phyloP scores from a whole-genome alignment of 2,113 vertebrate genomes.

The Pollimyrus isidori region DNA sequence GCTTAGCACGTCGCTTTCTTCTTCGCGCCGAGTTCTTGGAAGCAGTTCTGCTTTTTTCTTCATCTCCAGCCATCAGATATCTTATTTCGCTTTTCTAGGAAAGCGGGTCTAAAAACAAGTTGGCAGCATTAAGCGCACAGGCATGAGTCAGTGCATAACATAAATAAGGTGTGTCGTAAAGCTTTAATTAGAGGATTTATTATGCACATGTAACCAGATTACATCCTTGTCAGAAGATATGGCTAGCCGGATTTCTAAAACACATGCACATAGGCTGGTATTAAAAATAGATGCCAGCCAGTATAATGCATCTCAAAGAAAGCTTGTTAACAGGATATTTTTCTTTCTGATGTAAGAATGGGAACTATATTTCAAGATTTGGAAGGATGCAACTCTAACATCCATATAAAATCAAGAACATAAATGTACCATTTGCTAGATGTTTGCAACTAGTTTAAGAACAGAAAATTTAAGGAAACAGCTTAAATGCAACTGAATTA shows the following conservation, averaged over 20 bases:
- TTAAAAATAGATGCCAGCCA: background rate
- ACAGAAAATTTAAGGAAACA: background rate
- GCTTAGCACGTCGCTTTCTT: constrained; percentile 6
- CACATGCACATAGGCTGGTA: background rate
- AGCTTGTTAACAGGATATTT: background rate
- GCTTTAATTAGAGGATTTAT: constrained; percentile 7
- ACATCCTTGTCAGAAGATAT: background rate
- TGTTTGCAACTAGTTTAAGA: background rate
- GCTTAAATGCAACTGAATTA: background rate
- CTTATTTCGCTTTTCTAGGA: constrained; percentile 16
- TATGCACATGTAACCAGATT: background rate
- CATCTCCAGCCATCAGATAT: constrained; percentile 10
- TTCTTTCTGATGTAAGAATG: background rate
- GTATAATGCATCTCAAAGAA: background rate
- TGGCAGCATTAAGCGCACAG: background rate
- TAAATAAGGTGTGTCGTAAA: background rate
- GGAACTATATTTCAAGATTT: background rate
- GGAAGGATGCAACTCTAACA: background rate
- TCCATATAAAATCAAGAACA: background rate
- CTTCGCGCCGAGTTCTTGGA: constrained; percentile 9
- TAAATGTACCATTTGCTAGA: background rate
- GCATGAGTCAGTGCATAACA: background rate
- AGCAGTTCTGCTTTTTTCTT: constrained; percentile 9
- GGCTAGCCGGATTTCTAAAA: background rate
- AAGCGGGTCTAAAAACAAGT: constrained; percentile 10